Base-by-base conservation (phyloP, 2,797 vertebrate species). In the Cossypha dichroa region DNA sequence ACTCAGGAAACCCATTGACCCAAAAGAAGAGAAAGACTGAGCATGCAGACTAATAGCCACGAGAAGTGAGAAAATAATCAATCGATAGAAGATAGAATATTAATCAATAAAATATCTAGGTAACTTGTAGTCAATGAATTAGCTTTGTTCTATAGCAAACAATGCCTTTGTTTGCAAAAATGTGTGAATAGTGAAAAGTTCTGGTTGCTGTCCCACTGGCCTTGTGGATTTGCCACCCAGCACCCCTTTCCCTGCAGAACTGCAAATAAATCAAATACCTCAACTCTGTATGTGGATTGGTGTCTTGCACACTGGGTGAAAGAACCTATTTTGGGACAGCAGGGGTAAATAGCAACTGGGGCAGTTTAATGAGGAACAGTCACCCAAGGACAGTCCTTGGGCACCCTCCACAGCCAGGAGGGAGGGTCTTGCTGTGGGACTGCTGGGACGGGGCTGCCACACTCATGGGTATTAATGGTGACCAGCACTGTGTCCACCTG, bases 11-110 rank as follows among this genome's bases (percentile, higher is more conserved):
- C 17, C 21, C 45, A 31, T 15, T 3, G 4, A 48, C 18, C 13
- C 26, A 28, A 75, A 75, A 28, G 29, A 60, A 67, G 25, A 74
- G 15, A 54, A 60, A 48, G 10, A 36, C 48, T 54, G 54, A 68
- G 31, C 41, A 28, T 41, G 41, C 0, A 0, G 31, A 17, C 18
- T 48, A 60, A 68, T 48, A n/a, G 48, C 31, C 19, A 29, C 0
- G 0, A 85, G 38, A 76, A 45, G 11, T 0, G 0, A 46, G 33
- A 68, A 68, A 68, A 21, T 10, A 1, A 23, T 48, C 22, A 48
- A 8, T 40, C 0, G 1, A 23, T 6, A 51, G 43, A 70, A 48
- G 8, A 43, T 5, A 31, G 34, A 81, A n/a, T 41, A 26, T 29
- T 41, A 48, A 48, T 14, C 29, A 68, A n/a, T 34, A 41, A 60